Evolutionary conservation across 1,140 invertebrate genomes (phyloP).

Genomic region (Drosophila navojoa): DNA sequence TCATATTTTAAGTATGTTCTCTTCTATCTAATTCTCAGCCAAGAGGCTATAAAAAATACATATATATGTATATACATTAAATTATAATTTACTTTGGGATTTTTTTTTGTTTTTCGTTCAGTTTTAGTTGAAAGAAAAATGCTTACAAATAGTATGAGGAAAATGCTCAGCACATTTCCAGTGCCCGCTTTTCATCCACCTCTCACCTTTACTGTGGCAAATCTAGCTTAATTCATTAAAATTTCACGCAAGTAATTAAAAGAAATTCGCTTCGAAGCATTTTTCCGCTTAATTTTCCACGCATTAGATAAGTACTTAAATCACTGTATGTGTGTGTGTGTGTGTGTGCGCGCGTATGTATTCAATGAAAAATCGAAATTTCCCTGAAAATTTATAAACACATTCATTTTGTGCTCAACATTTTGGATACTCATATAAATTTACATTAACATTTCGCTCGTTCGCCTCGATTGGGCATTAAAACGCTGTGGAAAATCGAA

Average conservation of each 20-base stretch:
- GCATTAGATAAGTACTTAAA: neutral
- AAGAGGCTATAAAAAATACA: no score
- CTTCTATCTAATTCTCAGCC: no score
- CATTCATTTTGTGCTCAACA: slow-evolving; percentile 64
- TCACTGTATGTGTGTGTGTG: neutral
- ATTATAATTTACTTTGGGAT: slow-evolving; percentile 2
- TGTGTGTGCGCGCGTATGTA: neutral
- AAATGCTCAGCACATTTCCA: neutral
- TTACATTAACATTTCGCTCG: slow-evolving; percentile 73
- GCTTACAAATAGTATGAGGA: neutral
- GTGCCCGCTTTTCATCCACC: neutral
- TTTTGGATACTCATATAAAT: slow-evolving; percentile 77
- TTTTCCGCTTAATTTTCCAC: slow-evolving; percentile 22
- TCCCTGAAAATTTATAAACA: slow-evolving; percentile 56
- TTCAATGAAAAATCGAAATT: slow-evolving; percentile 40
- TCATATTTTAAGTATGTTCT: slow-evolving; percentile 6
- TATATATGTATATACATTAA: neutral
- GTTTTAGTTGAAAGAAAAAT: neutral
- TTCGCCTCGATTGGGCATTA: slow-evolving; percentile 73
- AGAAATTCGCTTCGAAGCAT: neutral
- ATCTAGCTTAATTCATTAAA: slow-evolving; percentile 17
- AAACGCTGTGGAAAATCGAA: slow-evolving; percentile 57
- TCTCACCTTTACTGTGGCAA: neutral
- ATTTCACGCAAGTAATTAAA: slow-evolving; percentile 23
- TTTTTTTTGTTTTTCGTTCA: neutral